phyloP scores from a whole-genome alignment of 2,797 vertebrate genomes.

The Vespertilio murinus region DNA sequence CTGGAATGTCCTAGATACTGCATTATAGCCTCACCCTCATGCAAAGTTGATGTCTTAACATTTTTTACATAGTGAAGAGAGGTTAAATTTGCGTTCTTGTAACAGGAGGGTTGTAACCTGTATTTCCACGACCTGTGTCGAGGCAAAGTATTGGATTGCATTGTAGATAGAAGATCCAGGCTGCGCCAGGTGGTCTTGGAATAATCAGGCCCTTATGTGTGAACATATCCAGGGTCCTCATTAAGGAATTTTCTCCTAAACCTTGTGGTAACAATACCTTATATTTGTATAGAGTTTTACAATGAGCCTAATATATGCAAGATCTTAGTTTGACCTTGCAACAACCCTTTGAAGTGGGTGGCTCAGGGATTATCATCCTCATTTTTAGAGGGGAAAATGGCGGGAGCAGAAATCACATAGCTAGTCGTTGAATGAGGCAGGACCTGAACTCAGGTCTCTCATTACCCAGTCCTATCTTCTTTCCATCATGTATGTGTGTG shows the following conservation, averaged over 20 bases:
- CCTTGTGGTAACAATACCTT: neutral
- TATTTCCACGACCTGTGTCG: neutral
- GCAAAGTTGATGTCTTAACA: neutral
- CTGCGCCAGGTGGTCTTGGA: neutral
- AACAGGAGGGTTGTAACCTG: neutral
- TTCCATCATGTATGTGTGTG: neutral
- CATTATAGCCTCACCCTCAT: neutral
- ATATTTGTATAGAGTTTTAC: neutral
- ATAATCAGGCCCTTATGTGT: neutral
- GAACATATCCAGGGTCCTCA: neutral
- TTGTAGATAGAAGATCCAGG: neutral
- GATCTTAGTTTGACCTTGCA: neutral
- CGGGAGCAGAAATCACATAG: neutral
- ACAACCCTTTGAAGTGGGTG: neutral
- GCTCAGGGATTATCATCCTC: neutral
- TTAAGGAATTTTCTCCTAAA: neutral
- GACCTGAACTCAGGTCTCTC: neutral
- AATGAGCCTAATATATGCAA: neutral
- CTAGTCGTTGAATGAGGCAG: neutral
- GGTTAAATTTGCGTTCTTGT: neutral
- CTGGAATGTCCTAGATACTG: conserved; percentile 32
- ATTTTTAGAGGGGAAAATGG: neutral
- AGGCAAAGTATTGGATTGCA: neutral
- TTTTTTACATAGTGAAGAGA: conserved; percentile 38
- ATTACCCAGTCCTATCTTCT: neutral